phyloP scores from a whole-genome alignment of 2,797 vertebrate genomes.

The Gorsachius magnificus region DNA sequence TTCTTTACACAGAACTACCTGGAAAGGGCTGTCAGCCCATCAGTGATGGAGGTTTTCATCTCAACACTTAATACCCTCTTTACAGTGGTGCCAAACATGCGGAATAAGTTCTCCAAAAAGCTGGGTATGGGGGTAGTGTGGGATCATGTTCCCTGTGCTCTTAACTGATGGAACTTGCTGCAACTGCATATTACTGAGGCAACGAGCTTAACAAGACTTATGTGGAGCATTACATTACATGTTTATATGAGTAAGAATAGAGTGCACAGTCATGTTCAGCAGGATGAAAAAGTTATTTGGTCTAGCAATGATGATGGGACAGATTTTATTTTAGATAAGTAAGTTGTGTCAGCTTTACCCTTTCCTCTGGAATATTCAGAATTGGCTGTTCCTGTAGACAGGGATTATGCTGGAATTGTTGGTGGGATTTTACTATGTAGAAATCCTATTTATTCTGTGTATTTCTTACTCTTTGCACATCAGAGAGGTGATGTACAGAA shows the following conservation, averaged over 20 bases:
- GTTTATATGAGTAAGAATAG: conserved; percentile 22
- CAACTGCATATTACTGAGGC: not conserved
- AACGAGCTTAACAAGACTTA: not conserved
- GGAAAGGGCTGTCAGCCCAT: conserved; percentile 73
- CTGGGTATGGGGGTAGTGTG: conserved; percentile 80
- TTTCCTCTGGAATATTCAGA: conserved; percentile 29
- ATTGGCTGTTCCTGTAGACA: not conserved
- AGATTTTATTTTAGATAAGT: conserved; percentile 35
- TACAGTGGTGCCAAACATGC: conserved; percentile 80
- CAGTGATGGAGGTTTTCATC: conserved; percentile 86
- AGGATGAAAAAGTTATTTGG: conserved; percentile 21
- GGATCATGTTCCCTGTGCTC: not conserved
- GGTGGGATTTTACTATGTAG: not conserved
- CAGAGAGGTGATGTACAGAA: not conserved
- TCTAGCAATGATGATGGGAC: conserved; percentile 2
- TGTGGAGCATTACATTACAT: not conserved
- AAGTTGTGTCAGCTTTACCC: not conserved
- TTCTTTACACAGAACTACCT: conserved; percentile 79
- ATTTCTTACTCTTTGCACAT: not conserved
- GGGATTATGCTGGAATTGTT: conserved; percentile 3
- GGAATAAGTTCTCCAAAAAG: conserved; percentile 86
- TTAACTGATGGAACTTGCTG: conserved; percentile 4
- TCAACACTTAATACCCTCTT: conserved; percentile 85
- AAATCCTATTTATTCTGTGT: not conserved
- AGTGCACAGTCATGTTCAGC: not conserved